Evolutionary conservation across 2,888 invertebrate genomes (phyloP).

Genomic region (Hesperia comma): DNA sequence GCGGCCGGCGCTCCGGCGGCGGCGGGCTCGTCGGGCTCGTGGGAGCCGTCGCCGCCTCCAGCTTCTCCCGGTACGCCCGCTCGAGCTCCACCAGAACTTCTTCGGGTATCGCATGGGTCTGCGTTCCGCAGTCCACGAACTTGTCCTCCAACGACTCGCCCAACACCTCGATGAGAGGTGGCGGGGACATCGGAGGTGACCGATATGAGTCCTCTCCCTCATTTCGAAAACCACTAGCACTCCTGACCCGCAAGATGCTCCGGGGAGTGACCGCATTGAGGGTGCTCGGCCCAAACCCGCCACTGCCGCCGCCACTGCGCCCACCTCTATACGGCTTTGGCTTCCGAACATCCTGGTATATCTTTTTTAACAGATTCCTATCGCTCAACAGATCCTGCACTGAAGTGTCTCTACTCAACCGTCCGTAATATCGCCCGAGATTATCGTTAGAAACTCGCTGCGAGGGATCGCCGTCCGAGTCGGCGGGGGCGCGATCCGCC

Average conservation of each 20-base stretch:
- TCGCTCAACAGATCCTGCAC: conserved; percentile 89
- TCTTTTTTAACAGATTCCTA: conserved; percentile 88
- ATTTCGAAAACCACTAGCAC: conserved; percentile 54
- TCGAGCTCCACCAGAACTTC: conserved; percentile 79
- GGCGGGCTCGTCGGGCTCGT: conserved; percentile 74
- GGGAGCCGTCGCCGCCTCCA: conserved; percentile 71
- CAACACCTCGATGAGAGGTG: conserved; percentile 87
- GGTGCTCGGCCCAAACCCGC: conserved; percentile 57
- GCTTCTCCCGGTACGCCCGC: conserved; percentile 71
- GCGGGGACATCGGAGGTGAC: conserved; percentile 83
- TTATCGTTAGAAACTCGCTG: conserved; percentile 86
- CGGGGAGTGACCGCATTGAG: conserved; percentile 74
- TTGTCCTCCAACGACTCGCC: conserved; percentile 84
- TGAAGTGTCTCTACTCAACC: conserved; percentile 87
- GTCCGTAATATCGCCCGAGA: conserved; percentile 86
- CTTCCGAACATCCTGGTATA: conserved; percentile 89
- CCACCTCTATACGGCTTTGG: conserved; percentile 82
- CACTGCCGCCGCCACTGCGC: conserved; percentile 76
- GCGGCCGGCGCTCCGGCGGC: conserved; percentile 66
- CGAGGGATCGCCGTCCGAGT: conserved; percentile 64
- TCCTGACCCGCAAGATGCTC: conserved; percentile 58
- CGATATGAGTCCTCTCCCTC: conserved; percentile 58
- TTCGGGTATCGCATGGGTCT: conserved; percentile 85
- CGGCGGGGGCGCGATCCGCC: conserved; percentile 63
- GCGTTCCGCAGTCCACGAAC: conserved; percentile 82